Evolutionary conservation across 2,888 invertebrate species (phyloP), one percentile per base, ranked within the genome.

Genomic region (Ligdia adustata): DNA sequence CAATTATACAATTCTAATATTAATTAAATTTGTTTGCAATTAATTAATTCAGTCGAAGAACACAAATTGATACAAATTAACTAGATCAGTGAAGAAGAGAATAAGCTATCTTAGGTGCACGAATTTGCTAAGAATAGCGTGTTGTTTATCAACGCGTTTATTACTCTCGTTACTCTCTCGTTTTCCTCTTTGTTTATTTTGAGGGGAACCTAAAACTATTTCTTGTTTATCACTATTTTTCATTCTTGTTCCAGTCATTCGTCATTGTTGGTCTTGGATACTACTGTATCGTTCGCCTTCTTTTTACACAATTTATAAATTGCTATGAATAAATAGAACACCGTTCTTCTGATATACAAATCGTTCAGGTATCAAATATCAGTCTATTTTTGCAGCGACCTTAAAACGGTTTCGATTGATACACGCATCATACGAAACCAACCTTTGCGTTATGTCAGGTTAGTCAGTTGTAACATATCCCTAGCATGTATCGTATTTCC

Each of bases 401-500:
- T 48, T 52, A 37, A 49, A 42, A 53, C 37, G 41, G 51, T 48
- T 37, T 22, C 15, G 39, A 33, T 16, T 44, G 47, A 32, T 48
- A 43, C 43, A 43, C 20, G 13, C 24, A 4, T n/a, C 22, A 22
- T 26, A 29, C 2, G 1, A 9, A 22, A 14, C 9, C 26, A 28
- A 29, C 12, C 16, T 49, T 38, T 12, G 12, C 27, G 24, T 35
- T 37, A 37, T 48, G 48, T 38, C 42, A 39, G 24, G 42, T 33
- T 42, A 49, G 53, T 50, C 52, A 47, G 40, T 22, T 7, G 22
- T 2, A 16, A 16, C 16, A 54, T 55, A 57, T 57, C 60, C 64
- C 67, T 55, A 32, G 24, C 22, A 60, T 58, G 51, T 62, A 64
- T 74, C 68, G 47, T 58, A 55, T 74, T 66, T 60, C 55, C 66